These are phyloP conservation scores for Rhyacophila brunnea DNA, from an alignment of 1,140 invertebrate genomes.

Conservation along the genomic window DNA sequence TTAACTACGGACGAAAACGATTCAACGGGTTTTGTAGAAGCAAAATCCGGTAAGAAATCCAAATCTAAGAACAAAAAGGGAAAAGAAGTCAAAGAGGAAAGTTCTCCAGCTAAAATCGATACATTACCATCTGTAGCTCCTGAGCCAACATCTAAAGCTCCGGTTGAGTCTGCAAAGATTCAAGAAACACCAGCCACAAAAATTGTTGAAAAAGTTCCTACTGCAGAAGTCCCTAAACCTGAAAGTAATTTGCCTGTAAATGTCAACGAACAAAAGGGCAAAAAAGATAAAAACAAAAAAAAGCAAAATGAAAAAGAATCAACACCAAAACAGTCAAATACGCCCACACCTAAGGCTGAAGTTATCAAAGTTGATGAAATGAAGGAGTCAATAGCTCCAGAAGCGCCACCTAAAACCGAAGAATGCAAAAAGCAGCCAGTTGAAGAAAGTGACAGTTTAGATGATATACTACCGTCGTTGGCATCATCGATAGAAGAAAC, in stretches of 20 bases:
- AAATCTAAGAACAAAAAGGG: slow-evolving; percentile 3
- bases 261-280: slow-evolving; percentile 2
- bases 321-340: background rate
- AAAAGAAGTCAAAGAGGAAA: slow-evolving; percentile 12
- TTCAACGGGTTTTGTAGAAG: too few relatives aligned
- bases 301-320: slow-evolving; percentile 5
- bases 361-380: background rate
- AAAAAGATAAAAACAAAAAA: slow-evolving; percentile 23
- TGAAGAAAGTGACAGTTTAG: slow-evolving; percentile 3
- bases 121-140: too few relatives aligned
- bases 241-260: background rate
- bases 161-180: background rate
- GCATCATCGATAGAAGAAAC: slow-evolving; percentile 33
- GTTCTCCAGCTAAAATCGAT: too few relatives aligned
- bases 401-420: background rate
- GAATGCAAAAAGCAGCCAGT: background rate
- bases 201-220: background rate
- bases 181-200: background rate
- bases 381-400: background rate
- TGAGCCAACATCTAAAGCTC: too few relatives aligned
- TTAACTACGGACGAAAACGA: too few relatives aligned
- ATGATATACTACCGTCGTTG: slow-evolving; percentile 26
- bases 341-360: background rate
- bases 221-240: slow-evolving; percentile 5
- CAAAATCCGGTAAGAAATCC: background rate